Percentiles rank a stretch among this genome's conserved stretches.
Evolutionary conservation across 2,797 vertebrate genomes (phyloP).

Genomic region (Holocentrus rufus): DNA sequence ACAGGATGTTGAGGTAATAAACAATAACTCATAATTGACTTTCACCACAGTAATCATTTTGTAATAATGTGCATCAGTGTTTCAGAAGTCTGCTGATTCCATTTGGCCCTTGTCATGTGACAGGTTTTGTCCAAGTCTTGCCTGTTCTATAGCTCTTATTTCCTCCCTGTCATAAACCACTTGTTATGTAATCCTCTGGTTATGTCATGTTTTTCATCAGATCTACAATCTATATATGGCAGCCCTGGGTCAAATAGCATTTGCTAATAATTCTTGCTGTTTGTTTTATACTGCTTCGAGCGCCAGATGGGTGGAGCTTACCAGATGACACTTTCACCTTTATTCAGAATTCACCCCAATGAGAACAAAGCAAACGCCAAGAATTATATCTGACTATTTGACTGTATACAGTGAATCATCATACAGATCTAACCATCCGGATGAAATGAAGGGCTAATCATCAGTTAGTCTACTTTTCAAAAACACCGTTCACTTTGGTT

Average conservation of each 20-base stretch:
- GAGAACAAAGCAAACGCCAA: slow-evolving; percentile 51
- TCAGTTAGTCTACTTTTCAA: slow-evolving; percentile 26
- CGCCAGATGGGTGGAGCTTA: slow-evolving; percentile 34
- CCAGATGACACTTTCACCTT: not conserved
- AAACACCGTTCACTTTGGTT: slow-evolving; percentile 34
- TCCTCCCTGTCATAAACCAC: slow-evolving; percentile 54
- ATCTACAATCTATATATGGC: slow-evolving; percentile 42
- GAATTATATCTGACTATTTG: slow-evolving; percentile 62
- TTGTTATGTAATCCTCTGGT: slow-evolving; percentile 63
- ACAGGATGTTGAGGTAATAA: slow-evolving; percentile 16
- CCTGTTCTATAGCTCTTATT: slow-evolving; percentile 73
- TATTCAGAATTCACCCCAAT: slow-evolving; percentile 16
- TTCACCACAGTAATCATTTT: slow-evolving; percentile 22
- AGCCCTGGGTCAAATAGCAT: slow-evolving; percentile 61
- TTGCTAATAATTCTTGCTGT: slow-evolving; percentile 57
- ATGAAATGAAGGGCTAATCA: slow-evolving; percentile 80
- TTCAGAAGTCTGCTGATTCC: slow-evolving; percentile 3
- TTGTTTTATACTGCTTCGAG: slow-evolving; percentile 50
- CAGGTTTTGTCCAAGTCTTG: slow-evolving; percentile 51
- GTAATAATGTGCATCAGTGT: slow-evolving; percentile 6
- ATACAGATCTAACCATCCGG: slow-evolving; percentile 67
- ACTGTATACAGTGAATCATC: slow-evolving; percentile 50
- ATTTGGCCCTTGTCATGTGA: not conserved
- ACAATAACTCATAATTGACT: not conserved
- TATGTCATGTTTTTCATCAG: slow-evolving; percentile 58